Base-by-base conservation (phyloP, 2,888 invertebrate genomes). In the Elysia crispata region DNA sequence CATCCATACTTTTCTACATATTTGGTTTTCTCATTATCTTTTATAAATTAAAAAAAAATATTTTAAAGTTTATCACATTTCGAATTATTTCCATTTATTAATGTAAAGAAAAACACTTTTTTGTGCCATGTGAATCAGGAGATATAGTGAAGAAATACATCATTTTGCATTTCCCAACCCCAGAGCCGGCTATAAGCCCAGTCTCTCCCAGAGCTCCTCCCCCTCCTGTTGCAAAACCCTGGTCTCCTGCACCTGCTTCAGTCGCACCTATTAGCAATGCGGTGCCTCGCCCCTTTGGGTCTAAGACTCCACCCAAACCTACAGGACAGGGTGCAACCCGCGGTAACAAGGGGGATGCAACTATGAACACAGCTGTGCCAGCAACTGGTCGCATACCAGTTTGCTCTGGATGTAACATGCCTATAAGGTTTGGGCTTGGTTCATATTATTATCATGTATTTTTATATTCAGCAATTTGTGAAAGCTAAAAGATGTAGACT, bases 281-380 rank as follows among this genome's bases (percentile, higher is more conserved):
- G 67, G 82, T 76, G 81, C 86, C 54, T 76, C 84, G 69, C 82
- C 87, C 70, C 20, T 83, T 73, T 81, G 86, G 57, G 74, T 41
- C 75, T 0, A 83, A 81, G 25, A 82, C 85, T 11, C 85, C 87
- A 25, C 86, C 88, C 6, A 86, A 86, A 69, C 88, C 88, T 18
- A 86, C 88, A 60, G 89, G 89, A 15, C 84, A 86, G n/a, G 88
- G 88, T n/a, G 87, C 88, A 11, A 85, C 86, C 31, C 84, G 87
- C 75, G 89, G 87, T 18, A 89, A 88, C 79, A 86, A 84, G 31
- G 89, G 89, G 33, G 90, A 89, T 82, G 89, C 89, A 33, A 86
- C 87, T 20, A 85, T 87, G 77, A 86, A 86, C 79, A 87, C 86
- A 6, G 73, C 82, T 49, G 82, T 83, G 41, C 86, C 85, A 13